Conservation (phyloP, 2,888 invertebrate species). For the Eupithecia exiguata region DNA sequence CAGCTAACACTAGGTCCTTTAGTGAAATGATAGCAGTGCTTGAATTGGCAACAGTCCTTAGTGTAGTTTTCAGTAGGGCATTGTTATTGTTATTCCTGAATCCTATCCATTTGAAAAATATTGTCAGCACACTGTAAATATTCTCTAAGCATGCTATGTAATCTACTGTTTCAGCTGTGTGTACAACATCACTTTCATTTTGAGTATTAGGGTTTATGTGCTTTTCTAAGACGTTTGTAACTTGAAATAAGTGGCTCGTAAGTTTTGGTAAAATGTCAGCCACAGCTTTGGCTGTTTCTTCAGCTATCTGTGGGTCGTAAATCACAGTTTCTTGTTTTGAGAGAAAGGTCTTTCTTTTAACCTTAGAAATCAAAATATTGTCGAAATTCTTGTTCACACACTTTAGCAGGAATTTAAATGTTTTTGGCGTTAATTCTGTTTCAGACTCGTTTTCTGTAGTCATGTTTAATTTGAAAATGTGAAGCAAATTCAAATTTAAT, state of each 20-base stretch:
- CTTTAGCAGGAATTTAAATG: constrained; percentile 65
- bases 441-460: constrained; percentile 55
- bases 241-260: constrained; percentile 60
- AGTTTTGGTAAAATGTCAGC: constrained; percentile 66
- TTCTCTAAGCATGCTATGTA: constrained; percentile 79
- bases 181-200: constrained; percentile 55
- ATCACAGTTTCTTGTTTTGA: constrained; percentile 58
- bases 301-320: constrained; percentile 67
- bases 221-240: constrained; percentile 61
- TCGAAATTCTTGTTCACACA: constrained; percentile 64
- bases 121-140: constrained; percentile 82
- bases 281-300: constrained; percentile 64
- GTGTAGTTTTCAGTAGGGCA: constrained; percentile 66
- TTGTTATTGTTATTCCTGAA: constrained; percentile 77
- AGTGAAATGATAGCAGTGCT: constrained; percentile 57
- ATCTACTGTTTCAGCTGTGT: constrained; percentile 57
- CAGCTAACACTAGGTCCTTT: constrained; percentile 68
- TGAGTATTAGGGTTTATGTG: constrained; percentile 51
- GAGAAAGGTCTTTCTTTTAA: constrained; percentile 70
- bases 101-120: constrained; percentile 86
- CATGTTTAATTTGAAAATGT: constrained; percentile 65
- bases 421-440: constrained; percentile 61
- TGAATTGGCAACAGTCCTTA: constrained; percentile 67
- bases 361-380: constrained; percentile 65
- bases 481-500: constrained; percentile 64